These are phyloP conservation scores for Hafferia zeledoni DNA, from an alignment of 2,797 vertebrate genomes.

Conservation along the genomic window DNA sequence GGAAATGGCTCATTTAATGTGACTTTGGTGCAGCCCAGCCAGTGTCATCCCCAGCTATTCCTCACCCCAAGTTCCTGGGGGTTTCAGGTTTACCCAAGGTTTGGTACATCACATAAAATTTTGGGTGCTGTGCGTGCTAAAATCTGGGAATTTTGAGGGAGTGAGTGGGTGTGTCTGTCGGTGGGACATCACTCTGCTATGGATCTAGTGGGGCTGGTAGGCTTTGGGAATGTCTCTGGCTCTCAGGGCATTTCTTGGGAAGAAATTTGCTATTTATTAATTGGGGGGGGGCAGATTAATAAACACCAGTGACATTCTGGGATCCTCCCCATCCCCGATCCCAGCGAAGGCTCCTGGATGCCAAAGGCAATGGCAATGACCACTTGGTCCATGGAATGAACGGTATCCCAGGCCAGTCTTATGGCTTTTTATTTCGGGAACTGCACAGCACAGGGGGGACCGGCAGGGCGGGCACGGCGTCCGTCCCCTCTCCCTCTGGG, in stretches of 20 bases:
- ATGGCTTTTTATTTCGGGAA: conserved; percentile 50
- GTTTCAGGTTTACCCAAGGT: too few relatives aligned
- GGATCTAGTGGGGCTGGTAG: fast-evolving
- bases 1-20: background rate
- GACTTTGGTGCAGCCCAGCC: background rate
- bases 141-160: background rate
- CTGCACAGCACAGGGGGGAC: fast-evolving
- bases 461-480: fast-evolving
- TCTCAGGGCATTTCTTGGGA: background rate
- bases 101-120: background rate
- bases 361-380: fast-evolving
- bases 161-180: fast-evolving
- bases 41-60: background rate
- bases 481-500: fast-evolving
- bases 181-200: fast-evolving
- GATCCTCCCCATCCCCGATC: fast-evolving
- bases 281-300: background rate
- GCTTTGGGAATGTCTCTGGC: background rate
- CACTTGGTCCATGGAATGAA: background rate
- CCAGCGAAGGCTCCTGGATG: fast-evolving
- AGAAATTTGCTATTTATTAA: background rate
- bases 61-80: background rate
- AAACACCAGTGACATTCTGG: fast-evolving
- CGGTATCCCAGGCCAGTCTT: background rate
- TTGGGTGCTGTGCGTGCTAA: background rate